These are phyloP conservation scores for Willisornis vidua DNA, from an alignment of 2,113 vertebrate genomes.

Conservation along the genomic window DNA sequence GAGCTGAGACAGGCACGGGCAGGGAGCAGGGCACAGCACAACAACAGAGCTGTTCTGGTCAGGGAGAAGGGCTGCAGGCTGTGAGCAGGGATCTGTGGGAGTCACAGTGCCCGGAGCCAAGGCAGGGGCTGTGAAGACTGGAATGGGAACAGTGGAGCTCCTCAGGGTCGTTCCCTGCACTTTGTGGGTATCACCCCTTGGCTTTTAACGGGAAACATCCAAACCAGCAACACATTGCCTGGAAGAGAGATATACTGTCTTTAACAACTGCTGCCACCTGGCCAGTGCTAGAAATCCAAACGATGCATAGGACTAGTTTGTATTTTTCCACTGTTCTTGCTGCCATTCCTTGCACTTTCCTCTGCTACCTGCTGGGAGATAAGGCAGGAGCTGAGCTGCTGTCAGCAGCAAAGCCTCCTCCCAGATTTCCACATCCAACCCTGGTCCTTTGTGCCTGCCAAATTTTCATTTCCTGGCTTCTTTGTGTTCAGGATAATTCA, in stretches of 20 bases:
- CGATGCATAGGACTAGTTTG: background rate
- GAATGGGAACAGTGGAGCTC: background rate
- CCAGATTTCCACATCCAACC: background rate
- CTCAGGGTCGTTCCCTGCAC: background rate
- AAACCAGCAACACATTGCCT: background rate
- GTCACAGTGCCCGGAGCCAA: fast-evolving
- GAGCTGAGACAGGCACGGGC: constrained; percentile 28
- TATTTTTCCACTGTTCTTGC: background rate
- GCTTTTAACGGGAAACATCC: background rate
- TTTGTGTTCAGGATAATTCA: background rate
- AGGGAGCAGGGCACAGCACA: background rate
- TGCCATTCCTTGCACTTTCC: background rate
- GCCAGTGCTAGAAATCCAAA: background rate
- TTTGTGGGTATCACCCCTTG: background rate
- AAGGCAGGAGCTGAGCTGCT: background rate
- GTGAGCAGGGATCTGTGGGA: background rate
- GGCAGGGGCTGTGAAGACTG: background rate
- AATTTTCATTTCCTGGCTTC: background rate
- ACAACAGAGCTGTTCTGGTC: background rate
- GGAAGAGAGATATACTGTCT: background rate
- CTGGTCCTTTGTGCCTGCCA: background rate
- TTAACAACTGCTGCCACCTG: background rate
- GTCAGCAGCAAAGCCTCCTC: background rate
- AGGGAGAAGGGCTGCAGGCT: background rate
- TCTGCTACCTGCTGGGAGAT: background rate